Percentiles rank a stretch among this genome's conserved stretches.
phyloP scores from a whole-genome alignment of 2,888 invertebrate species.

The Aleiodes testaceus region DNA sequence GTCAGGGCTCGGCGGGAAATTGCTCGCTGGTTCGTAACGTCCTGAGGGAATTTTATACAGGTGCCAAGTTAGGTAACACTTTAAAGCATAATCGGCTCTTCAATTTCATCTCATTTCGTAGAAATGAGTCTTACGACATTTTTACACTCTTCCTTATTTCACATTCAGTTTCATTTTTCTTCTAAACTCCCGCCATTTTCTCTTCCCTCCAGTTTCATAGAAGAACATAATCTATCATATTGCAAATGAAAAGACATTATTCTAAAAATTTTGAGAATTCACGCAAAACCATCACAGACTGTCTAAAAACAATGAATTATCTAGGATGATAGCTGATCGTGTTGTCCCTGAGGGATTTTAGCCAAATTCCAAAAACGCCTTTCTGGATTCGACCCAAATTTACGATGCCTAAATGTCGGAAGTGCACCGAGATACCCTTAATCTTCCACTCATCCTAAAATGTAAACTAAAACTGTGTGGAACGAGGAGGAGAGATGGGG shows the following conservation, averaged over 20 bases:
- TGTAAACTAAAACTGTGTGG: slow-evolving; percentile 27
- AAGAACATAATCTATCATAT: background rate
- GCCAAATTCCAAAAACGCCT: slow-evolving; percentile 26
- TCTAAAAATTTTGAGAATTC: background rate
- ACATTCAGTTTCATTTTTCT: background rate
- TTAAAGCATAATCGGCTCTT: slow-evolving; percentile 3
- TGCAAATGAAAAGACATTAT: background rate
- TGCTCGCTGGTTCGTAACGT: slow-evolving; percentile 10
- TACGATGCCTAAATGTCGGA: slow-evolving; percentile 26
- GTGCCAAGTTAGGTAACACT: slow-evolving; percentile 20
- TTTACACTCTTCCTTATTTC: slow-evolving; percentile 7
- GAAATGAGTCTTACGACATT: slow-evolving; percentile 5
- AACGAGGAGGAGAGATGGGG: slow-evolving; percentile 20
- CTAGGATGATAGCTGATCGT: background rate
- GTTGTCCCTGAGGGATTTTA: background rate
- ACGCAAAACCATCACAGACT: too few relatives aligned
- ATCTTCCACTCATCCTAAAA: slow-evolving; percentile 26
- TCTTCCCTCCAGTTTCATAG: slow-evolving; percentile 1
- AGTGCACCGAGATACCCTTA: slow-evolving; percentile 23
- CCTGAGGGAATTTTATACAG: slow-evolving; percentile 7
- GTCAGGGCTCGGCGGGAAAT: slow-evolving; percentile 6
- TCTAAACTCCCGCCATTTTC: background rate
- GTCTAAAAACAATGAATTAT: slow-evolving; percentile 3
- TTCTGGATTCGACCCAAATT: slow-evolving; percentile 37
- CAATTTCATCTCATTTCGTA: background rate